Conservation (phyloP, 2,888 invertebrate species). For the Drosophila pseudotalamancana region DNA sequence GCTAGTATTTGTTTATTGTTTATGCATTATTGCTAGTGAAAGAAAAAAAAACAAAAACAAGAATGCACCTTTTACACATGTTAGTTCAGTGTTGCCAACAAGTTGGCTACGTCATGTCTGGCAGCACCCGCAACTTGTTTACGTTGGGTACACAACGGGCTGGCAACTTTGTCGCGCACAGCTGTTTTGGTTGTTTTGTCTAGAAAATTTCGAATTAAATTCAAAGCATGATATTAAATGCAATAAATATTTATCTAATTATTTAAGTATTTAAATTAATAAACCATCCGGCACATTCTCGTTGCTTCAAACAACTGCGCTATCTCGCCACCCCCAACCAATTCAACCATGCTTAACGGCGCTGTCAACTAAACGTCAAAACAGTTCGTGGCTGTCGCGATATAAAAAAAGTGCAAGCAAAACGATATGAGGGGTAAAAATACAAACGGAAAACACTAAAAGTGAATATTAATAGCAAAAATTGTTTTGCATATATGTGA, state of each 20-base stretch:
- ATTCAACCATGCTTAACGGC: not conserved
- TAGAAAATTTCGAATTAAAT: not conserved
- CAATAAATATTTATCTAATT: not conserved
- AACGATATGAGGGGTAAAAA: slow-evolving; percentile 51
- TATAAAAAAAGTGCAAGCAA: slow-evolving; percentile 34
- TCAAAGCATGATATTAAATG: not conserved
- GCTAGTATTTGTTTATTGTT: slow-evolving; percentile 26
- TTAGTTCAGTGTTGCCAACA: slow-evolving; percentile 35
- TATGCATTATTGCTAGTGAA: slow-evolving; percentile 31
- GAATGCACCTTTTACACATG: slow-evolving; percentile 40
- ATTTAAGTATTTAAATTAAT: not conserved
- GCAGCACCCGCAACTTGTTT: slow-evolving; percentile 34
- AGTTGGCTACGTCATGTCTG: not conserved
- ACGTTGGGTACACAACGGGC: slow-evolving; percentile 7
- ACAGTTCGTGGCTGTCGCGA: slow-evolving; percentile 59
- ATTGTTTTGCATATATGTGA: slow-evolving; percentile 50
- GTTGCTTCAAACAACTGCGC: slow-evolving; percentile 16
- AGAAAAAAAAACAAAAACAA: slow-evolving; percentile 36
- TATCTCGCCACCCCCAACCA: not conserved
- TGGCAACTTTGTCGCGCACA: slow-evolving; percentile 28
- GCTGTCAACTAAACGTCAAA: slow-evolving; percentile 74
- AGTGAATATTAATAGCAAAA: slow-evolving; percentile 19
- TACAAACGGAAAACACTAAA: slow-evolving; percentile 18
- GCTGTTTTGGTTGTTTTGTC: slow-evolving; percentile 23
- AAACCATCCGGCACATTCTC: not conserved